phyloP scores from a whole-genome alignment of 2,888 invertebrate genomes.

The Pardosa pseudoannulata region DNA sequence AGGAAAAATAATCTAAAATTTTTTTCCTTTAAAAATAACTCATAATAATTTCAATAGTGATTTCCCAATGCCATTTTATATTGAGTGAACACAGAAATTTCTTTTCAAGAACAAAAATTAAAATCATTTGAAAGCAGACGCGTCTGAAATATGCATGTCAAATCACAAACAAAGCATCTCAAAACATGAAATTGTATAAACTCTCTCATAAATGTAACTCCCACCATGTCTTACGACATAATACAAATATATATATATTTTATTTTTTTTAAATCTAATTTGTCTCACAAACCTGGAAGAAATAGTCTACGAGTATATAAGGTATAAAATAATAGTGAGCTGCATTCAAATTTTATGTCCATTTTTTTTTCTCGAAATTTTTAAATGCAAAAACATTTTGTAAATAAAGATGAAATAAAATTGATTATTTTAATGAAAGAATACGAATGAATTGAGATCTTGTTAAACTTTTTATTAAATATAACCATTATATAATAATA shows the following conservation, averaged over 20 bases:
- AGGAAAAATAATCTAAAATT: no score
- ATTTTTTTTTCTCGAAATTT: neutral
- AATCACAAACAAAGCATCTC: neutral
- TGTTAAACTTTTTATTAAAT: no score
- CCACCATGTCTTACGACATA: neutral
- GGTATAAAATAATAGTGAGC: neutral
- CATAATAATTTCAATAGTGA: no score
- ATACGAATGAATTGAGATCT: no score
- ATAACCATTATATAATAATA: no score
- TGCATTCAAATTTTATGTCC: neutral
- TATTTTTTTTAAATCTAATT: neutral
- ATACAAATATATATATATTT: conserved; percentile 15
- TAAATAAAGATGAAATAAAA: neutral
- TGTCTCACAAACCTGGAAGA: conserved; percentile 1
- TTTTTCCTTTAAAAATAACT: no score
- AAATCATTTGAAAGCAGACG: no score
- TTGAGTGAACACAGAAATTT: no score
- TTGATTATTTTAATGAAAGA: no score
- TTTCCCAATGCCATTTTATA: no score
- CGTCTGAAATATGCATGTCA: neutral
- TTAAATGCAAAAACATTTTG: neutral
- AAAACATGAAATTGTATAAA: conserved; percentile 6
- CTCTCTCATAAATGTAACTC: conserved; percentile 18
- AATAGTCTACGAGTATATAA: neutral
- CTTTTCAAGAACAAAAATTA: no score